phyloP scores from a whole-genome alignment of 1,140 invertebrate genomes.

The Drosophila santomea region DNA sequence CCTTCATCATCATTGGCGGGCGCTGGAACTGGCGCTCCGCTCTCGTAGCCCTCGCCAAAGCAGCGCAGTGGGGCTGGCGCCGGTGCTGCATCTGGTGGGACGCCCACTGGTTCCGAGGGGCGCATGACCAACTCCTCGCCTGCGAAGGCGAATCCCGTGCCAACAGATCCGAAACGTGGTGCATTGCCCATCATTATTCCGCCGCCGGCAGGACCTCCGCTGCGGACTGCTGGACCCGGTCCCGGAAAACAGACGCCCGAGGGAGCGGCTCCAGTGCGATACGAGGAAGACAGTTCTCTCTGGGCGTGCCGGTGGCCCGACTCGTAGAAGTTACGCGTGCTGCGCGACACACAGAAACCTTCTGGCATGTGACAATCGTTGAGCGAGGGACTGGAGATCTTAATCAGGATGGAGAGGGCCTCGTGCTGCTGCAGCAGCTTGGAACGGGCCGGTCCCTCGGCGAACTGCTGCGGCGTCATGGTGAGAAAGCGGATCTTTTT shows the following conservation, averaged over 20 bases:
- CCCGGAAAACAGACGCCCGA: conserved; percentile 17
- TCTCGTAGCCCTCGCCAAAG: conserved; percentile 49
- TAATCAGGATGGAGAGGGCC: conserved; percentile 92
- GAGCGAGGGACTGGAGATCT: conserved; percentile 89
- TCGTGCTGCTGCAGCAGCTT: conserved; percentile 90
- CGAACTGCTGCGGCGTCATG: conserved; percentile 91
- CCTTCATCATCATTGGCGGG: conserved; percentile 57
- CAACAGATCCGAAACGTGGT: conserved; percentile 23
- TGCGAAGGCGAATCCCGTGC: conserved; percentile 12
- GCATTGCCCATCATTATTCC: conserved; percentile 36
- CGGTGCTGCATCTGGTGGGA: conserved; percentile 1
- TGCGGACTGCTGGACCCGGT: conserved; percentile 14
- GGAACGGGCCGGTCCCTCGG: conserved; percentile 90
- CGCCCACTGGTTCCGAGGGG: conserved; percentile 19
- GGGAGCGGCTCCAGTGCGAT: conserved; percentile 33
- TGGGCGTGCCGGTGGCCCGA: conserved; percentile 59
- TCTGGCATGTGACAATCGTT: conserved; percentile 88
- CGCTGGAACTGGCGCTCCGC: background rate
- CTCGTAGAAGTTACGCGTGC: conserved; percentile 71
- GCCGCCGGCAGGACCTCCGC: conserved; percentile 15
- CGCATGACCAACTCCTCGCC: conserved; percentile 39
- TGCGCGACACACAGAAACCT: conserved; percentile 87
- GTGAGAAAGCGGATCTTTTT: conserved; percentile 91
- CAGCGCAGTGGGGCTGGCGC: conserved; percentile 15
- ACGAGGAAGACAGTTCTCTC: conserved; percentile 61